phyloP scores from a whole-genome alignment of 2,888 invertebrate species.

The Bombylius discolor region DNA sequence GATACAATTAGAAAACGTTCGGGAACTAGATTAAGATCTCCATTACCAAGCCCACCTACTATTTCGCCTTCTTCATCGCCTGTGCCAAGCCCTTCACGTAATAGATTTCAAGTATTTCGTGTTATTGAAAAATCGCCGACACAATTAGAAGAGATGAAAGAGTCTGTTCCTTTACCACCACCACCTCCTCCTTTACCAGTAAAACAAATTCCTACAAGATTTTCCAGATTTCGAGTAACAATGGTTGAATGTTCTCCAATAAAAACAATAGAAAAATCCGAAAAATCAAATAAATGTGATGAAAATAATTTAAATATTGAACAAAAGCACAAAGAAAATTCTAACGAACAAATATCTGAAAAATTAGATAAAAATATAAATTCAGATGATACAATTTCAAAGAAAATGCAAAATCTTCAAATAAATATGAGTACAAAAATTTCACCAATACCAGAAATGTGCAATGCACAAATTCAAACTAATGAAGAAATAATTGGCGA shows the following conservation, averaged over 20 bases:
- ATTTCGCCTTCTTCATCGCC: conserved; percentile 56
- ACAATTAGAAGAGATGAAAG: conserved; percentile 1
- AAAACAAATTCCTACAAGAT: background rate
- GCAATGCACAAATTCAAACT: background rate
- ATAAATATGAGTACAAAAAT: background rate
- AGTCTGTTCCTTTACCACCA: background rate
- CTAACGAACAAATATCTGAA: background rate
- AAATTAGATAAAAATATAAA: no score
- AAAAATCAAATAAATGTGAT: background rate
- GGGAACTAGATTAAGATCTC: conserved; percentile 49
- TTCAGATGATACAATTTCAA: no score
- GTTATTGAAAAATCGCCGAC: conserved; percentile 23
- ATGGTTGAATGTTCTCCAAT: conserved; percentile 10
- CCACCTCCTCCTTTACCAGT: background rate
- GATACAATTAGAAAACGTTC: conserved; percentile 29
- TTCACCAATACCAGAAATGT: background rate
- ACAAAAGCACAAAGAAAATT: background rate
- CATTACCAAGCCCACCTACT: conserved; percentile 50
- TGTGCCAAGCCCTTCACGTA: conserved; percentile 41
- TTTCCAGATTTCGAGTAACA: conserved; percentile 14
- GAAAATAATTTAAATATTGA: background rate
- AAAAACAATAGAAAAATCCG: background rate
- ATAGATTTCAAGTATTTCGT: conserved; percentile 36
- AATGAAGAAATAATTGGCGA: background rate
- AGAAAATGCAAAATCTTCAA: no score